Percentiles rank a stretch among this genome's conserved stretches.
Conservation (phyloP, 2,113 vertebrate genomes). For the Pluvianellus socialis region DNA sequence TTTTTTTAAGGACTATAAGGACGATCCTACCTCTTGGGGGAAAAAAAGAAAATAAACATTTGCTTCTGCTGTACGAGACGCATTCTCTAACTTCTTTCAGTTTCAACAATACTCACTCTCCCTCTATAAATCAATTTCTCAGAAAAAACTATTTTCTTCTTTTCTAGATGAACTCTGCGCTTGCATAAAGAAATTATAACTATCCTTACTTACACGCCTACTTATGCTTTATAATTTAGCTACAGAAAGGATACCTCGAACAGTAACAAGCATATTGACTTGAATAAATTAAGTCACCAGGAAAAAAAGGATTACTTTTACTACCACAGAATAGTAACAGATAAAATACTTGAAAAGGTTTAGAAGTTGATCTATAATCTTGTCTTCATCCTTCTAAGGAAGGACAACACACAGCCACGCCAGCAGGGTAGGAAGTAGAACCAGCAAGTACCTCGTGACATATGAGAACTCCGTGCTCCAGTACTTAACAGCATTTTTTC, state of each 20-base stretch:
- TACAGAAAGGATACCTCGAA: not conserved
- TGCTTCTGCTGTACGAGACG: not conserved
- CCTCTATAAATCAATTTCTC: not conserved
- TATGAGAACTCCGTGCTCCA: fast-evolving
- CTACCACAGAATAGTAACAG: not conserved
- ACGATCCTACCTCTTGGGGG: not conserved
- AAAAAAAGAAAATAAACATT: not conserved
- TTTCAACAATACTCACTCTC: not conserved
- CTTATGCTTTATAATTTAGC: not conserved
- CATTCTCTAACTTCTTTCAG: not conserved
- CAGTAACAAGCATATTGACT: not conserved
- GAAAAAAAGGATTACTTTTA: not conserved
- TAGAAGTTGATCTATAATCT: not conserved
- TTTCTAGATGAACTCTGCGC: not conserved
- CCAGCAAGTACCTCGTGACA: not conserved
- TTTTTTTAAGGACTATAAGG: not conserved
- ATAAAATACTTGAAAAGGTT: not conserved
- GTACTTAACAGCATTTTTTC: not conserved
- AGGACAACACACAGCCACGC: not conserved
- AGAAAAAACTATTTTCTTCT: not conserved
- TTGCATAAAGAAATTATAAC: not conserved
- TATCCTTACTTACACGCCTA: not conserved
- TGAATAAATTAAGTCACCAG: not conserved
- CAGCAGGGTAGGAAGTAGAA: not conserved
- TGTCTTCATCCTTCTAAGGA: not conserved